Conservation (phyloP, 2,888 invertebrate genomes). For the Sphecodes monilicornis region DNA sequence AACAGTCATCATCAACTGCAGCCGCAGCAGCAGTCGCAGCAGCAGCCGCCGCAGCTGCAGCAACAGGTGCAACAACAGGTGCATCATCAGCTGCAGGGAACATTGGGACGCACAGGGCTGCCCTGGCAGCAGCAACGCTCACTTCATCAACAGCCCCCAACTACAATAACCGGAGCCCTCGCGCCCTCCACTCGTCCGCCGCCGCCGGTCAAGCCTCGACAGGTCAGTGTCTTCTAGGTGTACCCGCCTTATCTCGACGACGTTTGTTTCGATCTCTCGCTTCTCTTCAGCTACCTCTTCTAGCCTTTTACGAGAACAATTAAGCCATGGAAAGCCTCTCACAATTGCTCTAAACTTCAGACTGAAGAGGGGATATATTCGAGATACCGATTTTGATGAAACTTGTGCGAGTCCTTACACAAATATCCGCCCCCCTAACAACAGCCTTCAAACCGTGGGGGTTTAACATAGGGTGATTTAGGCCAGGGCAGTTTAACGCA, state of each 20-base stretch:
- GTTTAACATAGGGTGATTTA: too few relatives aligned
- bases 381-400: neutral
- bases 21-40: conserved; percentile 80
- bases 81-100: conserved; percentile 74
- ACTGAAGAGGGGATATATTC: neutral
- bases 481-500: too few relatives aligned
- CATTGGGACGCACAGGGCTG: conserved; percentile 82
- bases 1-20: conserved; percentile 75
- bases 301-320: neutral
- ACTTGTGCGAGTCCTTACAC: too few relatives aligned
- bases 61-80: conserved; percentile 86
- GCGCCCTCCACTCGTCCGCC: conserved; percentile 80
- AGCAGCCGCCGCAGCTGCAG: conserved; percentile 83
- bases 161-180: conserved; percentile 79
- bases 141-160: conserved; percentile 83
- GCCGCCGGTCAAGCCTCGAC: conserved; percentile 83
- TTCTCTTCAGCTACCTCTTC: neutral
- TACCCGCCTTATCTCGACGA: conserved; percentile 16
- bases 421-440: neutral
- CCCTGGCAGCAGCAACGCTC: conserved; percentile 84
- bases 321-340: neutral
- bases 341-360: neutral
- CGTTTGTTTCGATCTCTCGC: conserved; percentile 21
- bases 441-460: neutral
- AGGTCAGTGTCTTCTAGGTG: conserved; percentile 74